A percentile compares a stretch with the other conserved stretches of the same genome.
Evolutionary conservation across 2,113 vertebrate genomes (phyloP).

Genomic region (Notiomystis cincta): DNA sequence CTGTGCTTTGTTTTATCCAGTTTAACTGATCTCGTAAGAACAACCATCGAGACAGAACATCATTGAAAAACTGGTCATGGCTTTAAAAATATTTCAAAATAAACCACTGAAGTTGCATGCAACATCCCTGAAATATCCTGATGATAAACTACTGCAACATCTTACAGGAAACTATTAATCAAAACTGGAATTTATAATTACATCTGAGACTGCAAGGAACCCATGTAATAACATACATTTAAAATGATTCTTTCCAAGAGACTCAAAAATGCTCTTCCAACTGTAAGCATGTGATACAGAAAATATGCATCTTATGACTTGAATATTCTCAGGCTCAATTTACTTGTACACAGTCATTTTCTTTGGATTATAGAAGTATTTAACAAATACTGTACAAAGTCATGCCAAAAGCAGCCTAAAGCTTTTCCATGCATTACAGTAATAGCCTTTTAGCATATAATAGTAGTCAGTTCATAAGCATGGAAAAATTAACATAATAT

Average conservation of each 20-base stretch:
- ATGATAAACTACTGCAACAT: not conserved
- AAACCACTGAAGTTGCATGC: not conserved
- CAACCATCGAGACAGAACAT: not conserved
- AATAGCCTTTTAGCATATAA: not conserved
- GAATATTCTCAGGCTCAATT: not conserved
- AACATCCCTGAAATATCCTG: not conserved
- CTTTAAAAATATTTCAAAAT: not conserved
- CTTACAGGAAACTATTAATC: not conserved
- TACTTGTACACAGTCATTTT: not conserved
- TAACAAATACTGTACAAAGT: not conserved
- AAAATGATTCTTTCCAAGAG: not conserved
- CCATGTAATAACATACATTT: not conserved
- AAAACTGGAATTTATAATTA: not conserved
- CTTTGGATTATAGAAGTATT: not conserved
- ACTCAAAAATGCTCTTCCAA: not conserved
- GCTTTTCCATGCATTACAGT: not conserved
- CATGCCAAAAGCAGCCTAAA: not conserved
- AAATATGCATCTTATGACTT: not conserved
- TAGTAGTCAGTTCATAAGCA: not conserved
- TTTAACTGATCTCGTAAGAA: not conserved
- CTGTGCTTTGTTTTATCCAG: not conserved
- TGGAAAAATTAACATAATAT: not conserved
- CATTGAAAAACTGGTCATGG: not conserved
- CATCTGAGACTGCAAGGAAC: not conserved
- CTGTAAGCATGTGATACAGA: not conserved